A percentile compares a stretch with the other conserved stretches of the same genome.
Evolutionary conservation across 2,113 vertebrate genomes (phyloP).

Genomic region (Daphoenositta chrysoptera): DNA sequence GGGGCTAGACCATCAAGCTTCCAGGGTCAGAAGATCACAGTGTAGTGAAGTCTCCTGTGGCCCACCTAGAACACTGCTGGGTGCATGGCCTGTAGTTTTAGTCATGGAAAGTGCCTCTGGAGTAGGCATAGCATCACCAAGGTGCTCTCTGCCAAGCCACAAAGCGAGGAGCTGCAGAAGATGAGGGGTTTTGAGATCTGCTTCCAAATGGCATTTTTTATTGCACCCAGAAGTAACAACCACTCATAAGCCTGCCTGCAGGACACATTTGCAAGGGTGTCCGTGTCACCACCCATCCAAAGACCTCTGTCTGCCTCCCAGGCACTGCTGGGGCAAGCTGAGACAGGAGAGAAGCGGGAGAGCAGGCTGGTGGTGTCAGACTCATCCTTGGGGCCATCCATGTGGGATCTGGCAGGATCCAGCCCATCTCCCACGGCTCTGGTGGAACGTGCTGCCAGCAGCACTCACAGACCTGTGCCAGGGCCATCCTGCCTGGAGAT

Average conservation of each 20-base stretch:
- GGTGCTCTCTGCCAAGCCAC: neutral
- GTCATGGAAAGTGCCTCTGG: neutral
- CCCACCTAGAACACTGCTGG: neutral
- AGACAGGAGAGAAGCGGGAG: accelerated
- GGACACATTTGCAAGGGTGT: neutral
- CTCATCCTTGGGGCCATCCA: accelerated
- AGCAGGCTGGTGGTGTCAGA: accelerated
- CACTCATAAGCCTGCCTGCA: neutral
- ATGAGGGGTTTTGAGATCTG: neutral
- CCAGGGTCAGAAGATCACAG: neutral
- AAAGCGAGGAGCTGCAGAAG: neutral
- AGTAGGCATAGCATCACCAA: neutral
- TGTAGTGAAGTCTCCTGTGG: accelerated
- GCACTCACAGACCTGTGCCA: accelerated
- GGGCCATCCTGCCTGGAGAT: too few species aligned
- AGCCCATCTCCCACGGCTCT: accelerated
- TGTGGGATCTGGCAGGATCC: accelerated
- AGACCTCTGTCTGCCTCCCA: neutral
- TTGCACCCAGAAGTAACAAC: neutral
- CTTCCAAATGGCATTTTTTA: neutral
- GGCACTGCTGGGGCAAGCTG: neutral
- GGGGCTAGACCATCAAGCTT: neutral
- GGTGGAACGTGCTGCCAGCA: neutral
- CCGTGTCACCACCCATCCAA: accelerated
- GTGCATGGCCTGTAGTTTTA: neutral